Evolutionary conservation across 2,888 invertebrate species (phyloP).

Genomic region (Epirrita christyi): DNA sequence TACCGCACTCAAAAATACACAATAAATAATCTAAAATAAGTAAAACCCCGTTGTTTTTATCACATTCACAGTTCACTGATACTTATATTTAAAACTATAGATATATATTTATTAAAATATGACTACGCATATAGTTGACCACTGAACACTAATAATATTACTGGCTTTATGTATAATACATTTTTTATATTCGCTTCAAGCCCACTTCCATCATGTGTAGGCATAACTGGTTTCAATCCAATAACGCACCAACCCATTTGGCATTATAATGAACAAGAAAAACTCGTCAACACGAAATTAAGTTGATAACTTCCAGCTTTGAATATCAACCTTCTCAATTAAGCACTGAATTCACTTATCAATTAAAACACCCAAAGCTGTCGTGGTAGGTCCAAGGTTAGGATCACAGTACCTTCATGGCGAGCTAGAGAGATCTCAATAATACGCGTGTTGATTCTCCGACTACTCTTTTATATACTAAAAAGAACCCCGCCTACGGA

Average conservation of each 20-base stretch:
- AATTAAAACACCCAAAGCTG: conserved; percentile 12
- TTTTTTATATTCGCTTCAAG: background rate
- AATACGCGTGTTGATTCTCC: conserved; percentile 60
- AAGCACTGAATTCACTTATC: conserved; percentile 25
- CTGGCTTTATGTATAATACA: conserved; percentile 1
- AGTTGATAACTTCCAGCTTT: conserved; percentile 9
- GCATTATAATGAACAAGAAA: conserved; percentile 21
- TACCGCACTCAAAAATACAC: too few species aligned
- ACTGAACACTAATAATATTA: conserved; percentile 16
- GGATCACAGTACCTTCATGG: conserved; percentile 70
- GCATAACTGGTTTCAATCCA: conserved; percentile 34
- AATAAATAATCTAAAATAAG: too few species aligned
- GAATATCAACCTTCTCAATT: conserved; percentile 5
- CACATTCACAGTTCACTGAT: too few species aligned
- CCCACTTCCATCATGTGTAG: conserved; percentile 1
- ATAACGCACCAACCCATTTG: conserved; percentile 21
- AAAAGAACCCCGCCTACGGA: conserved; percentile 68
- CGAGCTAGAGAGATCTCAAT: conserved; percentile 58
- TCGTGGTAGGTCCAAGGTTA: conserved; percentile 34
- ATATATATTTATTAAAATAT: too few species aligned
- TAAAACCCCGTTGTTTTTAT: too few species aligned
- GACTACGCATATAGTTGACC: too few species aligned
- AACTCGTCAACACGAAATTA: conserved; percentile 18
- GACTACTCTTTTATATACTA: conserved; percentile 70
- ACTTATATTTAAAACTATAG: too few species aligned